phyloP scores from a whole-genome alignment of 2,797 vertebrate genomes.

The Benthosema pterotum region DNA sequence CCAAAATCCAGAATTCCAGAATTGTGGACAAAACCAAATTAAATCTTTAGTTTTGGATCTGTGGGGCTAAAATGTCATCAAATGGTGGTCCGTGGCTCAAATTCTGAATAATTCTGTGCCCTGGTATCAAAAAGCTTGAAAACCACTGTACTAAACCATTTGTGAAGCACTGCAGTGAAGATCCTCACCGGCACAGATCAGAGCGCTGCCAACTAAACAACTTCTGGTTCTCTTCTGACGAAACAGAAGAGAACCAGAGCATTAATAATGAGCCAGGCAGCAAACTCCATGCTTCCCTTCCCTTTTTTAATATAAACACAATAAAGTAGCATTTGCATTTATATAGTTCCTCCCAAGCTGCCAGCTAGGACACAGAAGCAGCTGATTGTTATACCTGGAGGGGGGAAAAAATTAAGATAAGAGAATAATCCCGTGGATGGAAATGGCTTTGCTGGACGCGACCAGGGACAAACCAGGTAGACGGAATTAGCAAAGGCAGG shows the following conservation, averaged over 20 bases:
- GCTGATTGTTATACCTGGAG: conserved; percentile 74
- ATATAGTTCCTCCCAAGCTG: conserved; percentile 79
- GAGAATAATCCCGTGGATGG: conserved; percentile 74
- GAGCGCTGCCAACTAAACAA: conserved; percentile 21
- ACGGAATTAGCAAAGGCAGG: conserved; percentile 60
- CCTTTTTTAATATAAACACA: conserved; percentile 80
- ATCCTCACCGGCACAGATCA: conserved; percentile 37
- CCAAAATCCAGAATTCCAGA: no score
- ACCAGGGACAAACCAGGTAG: conserved; percentile 58
- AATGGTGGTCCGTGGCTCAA: no score
- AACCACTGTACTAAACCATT: conserved; percentile 59
- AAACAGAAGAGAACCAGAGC: conserved; percentile 58
- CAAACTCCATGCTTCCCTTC: conserved; percentile 53
- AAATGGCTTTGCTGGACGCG: conserved; percentile 72
- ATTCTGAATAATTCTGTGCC: conserved; percentile 42
- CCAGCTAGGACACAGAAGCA: conserved; percentile 64
- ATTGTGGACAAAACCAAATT: no score
- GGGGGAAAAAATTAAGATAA: conserved; percentile 86
- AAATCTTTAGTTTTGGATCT: no score
- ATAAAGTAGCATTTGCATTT: conserved; percentile 84
- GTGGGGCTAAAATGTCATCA: no score
- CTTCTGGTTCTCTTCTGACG: conserved; percentile 44
- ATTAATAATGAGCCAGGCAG: conserved; percentile 67
- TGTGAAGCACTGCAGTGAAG: conserved; percentile 48
- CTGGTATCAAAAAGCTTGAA: conserved; percentile 45